phyloP scores from a whole-genome alignment of 2,797 vertebrate genomes.

The Bradypodion pumilum region DNA sequence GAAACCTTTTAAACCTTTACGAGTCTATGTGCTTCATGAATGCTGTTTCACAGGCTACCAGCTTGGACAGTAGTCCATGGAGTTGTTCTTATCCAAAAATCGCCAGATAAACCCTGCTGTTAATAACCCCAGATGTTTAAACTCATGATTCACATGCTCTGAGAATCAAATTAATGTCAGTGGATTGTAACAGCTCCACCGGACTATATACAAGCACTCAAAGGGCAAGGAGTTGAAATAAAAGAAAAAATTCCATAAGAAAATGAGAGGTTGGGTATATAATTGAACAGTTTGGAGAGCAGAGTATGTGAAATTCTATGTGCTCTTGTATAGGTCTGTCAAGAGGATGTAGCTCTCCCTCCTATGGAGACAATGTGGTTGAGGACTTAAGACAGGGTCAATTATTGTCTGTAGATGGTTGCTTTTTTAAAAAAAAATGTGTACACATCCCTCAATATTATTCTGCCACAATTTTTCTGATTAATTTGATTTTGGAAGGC shows the following conservation, averaged over 20 bases:
- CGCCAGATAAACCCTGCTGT: background rate
- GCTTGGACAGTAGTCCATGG: background rate
- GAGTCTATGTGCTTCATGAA: background rate
- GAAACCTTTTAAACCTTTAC: too few relatives aligned
- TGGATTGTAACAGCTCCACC: background rate
- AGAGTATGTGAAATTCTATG: background rate
- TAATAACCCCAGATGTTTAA: conserved; percentile 21
- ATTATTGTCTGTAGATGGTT: background rate
- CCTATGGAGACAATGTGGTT: background rate
- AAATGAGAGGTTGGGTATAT: background rate
- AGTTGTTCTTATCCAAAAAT: background rate
- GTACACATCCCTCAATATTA: background rate
- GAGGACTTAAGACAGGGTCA: too few relatives aligned
- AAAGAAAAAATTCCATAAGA: background rate
- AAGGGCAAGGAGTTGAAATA: background rate
- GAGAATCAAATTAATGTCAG: background rate
- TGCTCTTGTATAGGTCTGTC: background rate
- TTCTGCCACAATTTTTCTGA: background rate
- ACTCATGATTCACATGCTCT: background rate
- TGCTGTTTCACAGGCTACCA: background rate
- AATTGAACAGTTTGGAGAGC: background rate
- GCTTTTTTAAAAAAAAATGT: background rate
- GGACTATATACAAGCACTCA: background rate
- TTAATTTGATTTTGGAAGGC: background rate
- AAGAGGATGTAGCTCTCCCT: background rate